These are phyloP conservation scores for Callipepla squamata DNA, from an alignment of 2,113 vertebrate species.

Conservation along the genomic window DNA sequence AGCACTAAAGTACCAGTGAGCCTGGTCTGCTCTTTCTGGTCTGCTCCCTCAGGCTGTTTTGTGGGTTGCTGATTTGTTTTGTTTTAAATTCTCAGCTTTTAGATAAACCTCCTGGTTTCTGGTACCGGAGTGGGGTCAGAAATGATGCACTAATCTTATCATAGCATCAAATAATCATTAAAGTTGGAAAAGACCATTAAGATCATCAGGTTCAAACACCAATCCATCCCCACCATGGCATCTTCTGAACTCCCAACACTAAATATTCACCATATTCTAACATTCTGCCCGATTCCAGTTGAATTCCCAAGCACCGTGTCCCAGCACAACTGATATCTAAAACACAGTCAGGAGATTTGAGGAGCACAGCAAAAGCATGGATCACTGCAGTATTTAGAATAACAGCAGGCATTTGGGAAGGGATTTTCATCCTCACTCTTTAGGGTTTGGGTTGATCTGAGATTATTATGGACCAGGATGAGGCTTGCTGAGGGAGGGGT, in stretches of 20 bases:
- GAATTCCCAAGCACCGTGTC: background rate
- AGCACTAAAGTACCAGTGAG: background rate
- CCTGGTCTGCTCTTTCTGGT: background rate
- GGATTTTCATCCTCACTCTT: background rate
- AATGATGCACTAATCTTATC: background rate
- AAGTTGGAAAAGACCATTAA: too few relatives aligned
- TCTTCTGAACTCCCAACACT: background rate
- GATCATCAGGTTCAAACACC: too few relatives aligned
- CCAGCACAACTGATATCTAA: background rate
- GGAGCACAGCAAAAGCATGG: rapidly evolving
- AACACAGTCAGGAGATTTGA: background rate
- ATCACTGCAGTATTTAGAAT: background rate
- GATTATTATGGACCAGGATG: background rate
- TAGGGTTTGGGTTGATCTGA: background rate
- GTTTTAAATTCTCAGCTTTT: background rate
- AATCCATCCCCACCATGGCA: background rate
- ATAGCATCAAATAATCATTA: too few relatives aligned
- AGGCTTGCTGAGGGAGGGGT: background rate
- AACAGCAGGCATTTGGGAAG: background rate
- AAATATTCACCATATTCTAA: background rate
- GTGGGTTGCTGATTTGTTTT: background rate
- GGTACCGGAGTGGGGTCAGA: background rate
- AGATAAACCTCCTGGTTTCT: background rate
- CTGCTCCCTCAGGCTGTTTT: background rate
- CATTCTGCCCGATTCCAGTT: background rate